Evolutionary conservation across 2,113 vertebrate genomes (phyloP).

Genomic region (Dasypus novemcinctus): DNA sequence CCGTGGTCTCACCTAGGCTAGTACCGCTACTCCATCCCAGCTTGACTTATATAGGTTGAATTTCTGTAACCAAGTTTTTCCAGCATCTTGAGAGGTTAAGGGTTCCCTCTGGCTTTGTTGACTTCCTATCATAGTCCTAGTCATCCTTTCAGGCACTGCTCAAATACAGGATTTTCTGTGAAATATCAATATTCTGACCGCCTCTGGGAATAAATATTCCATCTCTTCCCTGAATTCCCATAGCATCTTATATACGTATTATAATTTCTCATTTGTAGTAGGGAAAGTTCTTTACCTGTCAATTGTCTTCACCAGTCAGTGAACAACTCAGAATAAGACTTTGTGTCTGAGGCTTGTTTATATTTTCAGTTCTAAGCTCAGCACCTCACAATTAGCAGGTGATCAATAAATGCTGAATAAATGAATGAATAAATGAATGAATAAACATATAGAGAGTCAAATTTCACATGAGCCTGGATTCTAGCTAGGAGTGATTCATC

Average conservation of each 20-base stretch:
- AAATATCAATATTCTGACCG: background rate
- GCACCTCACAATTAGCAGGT: background rate
- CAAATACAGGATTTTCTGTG: background rate
- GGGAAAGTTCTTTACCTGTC: background rate
- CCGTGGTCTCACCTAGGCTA: background rate
- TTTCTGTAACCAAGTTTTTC: background rate
- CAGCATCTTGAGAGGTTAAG: background rate
- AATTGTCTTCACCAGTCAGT: background rate
- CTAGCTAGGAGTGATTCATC: background rate
- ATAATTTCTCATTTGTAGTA: background rate
- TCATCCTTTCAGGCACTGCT: background rate
- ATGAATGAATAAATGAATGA: background rate
- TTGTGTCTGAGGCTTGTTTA: background rate
- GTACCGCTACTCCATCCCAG: background rate
- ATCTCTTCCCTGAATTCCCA: background rate
- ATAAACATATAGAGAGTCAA: background rate
- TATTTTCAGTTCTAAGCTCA: background rate
- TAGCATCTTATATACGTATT: background rate
- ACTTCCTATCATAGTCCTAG: background rate
- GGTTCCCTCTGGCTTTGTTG: background rate
- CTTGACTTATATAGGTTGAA: background rate
- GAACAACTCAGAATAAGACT: background rate
- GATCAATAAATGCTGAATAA: background rate
- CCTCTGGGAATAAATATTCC: background rate
- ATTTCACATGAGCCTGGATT: background rate